Conservation (phyloP, 2,113 vertebrate genomes). For the Chamaea fasciata region DNA sequence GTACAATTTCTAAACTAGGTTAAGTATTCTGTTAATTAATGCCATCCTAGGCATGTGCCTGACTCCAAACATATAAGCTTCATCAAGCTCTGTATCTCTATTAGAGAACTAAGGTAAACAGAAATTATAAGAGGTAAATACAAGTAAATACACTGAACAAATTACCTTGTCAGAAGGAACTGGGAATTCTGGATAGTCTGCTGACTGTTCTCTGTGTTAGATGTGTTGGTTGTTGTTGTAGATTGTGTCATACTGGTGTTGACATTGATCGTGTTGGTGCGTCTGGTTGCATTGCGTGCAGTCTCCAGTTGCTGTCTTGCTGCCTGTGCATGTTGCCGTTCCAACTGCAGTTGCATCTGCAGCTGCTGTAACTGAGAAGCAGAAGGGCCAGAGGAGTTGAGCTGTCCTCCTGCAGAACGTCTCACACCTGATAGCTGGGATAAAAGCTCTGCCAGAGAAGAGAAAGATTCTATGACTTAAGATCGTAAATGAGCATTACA, state of each 20-base stretch:
- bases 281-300: constrained; percentile 88
- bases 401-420: constrained; percentile 93
- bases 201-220: constrained; percentile 85
- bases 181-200: constrained; percentile 90
- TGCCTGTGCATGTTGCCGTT: constrained; percentile 95
- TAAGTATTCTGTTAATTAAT: neutral
- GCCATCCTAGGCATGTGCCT: neutral
- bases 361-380: constrained; percentile 97
- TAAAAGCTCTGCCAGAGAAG: constrained; percentile 85
- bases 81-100: neutral
- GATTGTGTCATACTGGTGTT: constrained; percentile 85
- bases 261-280: constrained; percentile 88
- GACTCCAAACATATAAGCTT: neutral
- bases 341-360: constrained; percentile 98
- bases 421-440: constrained; percentile 97
- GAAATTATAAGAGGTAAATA: neutral
- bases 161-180: constrained; percentile 94
- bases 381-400: constrained; percentile 95
- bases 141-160: neutral
- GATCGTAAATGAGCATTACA: neutral
- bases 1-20: neutral
- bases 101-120: neutral
- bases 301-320: constrained; percentile 95
- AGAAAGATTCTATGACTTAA: constrained; percentile 4
- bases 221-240: constrained; percentile 80